These are phyloP conservation scores for Aethina tumida DNA, from an alignment of 1,140 invertebrate genomes.

Conservation along the genomic window DNA sequence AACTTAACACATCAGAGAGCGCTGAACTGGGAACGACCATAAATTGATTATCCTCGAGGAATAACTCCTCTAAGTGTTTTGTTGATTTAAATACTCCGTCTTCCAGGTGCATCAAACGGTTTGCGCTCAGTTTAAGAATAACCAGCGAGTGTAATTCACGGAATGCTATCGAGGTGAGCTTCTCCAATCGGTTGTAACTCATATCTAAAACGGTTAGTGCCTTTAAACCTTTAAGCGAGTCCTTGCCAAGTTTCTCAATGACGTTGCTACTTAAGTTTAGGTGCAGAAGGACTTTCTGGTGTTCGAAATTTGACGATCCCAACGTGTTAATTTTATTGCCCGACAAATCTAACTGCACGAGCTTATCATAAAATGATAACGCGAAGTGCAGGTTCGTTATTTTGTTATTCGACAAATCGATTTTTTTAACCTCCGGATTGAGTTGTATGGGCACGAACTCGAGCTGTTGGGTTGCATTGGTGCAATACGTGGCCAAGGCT, in stretches of 20 bases:
- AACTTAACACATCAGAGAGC: conserved; percentile 49
- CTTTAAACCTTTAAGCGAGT: conserved; percentile 63
- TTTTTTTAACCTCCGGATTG: conserved; percentile 69
- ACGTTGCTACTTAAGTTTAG: conserved; percentile 70
- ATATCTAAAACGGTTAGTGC: conserved; percentile 58
- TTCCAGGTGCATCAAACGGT: conserved; percentile 61
- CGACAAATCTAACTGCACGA: conserved; percentile 69
- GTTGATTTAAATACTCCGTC: conserved; percentile 59
- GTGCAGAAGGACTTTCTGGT: conserved; percentile 55
- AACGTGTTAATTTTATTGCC: conserved; percentile 68
- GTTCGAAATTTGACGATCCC: conserved; percentile 68
- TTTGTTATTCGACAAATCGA: conserved; percentile 65
- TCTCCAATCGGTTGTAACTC: conserved; percentile 65
- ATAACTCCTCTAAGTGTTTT: conserved; percentile 54
- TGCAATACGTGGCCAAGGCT: conserved; percentile 59
- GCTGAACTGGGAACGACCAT: conserved; percentile 61
- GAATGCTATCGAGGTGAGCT: conserved; percentile 60
- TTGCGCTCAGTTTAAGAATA: conserved; percentile 64
- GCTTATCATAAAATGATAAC: conserved; percentile 66
- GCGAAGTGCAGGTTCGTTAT: conserved; percentile 62
- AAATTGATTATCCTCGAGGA: conserved; percentile 66
- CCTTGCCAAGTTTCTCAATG: conserved; percentile 57
- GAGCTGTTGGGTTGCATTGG: conserved; percentile 58
- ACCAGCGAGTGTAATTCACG: conserved; percentile 58
- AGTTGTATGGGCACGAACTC: conserved; percentile 80